Base-by-base conservation (phyloP, 2,113 vertebrate species). In the Podarcis cretensis region DNA sequence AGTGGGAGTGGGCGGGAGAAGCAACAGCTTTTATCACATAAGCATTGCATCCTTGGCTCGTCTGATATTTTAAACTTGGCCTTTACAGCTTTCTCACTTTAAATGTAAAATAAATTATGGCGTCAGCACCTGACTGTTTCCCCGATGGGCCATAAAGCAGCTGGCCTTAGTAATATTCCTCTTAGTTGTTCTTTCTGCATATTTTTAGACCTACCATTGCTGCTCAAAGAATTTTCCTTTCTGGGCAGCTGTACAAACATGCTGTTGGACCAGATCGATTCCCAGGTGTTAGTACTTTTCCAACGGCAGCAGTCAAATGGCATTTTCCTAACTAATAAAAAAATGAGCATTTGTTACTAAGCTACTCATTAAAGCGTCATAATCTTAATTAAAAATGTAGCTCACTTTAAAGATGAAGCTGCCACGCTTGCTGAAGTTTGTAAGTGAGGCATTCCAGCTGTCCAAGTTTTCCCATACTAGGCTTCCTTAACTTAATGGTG, bases 241-340 rank as follows among this genome's bases (percentile, higher is more conserved):
- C 57, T 78, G 69, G 78, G 63, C 84, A 88, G 82, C 77, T 89
- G n/a, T 91, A 65, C 71, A 94, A 94, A 92, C 87, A 80, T 78
- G 78, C 43, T 85, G 13, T 85, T 90, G 76, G 57, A 65, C 23
- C 81, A 89, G 37, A 40, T 30, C 32, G 18, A 76, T 68, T 54
- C 23, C 21, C 84, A 90, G n/a, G 27, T 59, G 5, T 30, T 87
- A 78, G 85, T 87, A 91, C 3, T 88, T 93, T 91, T 92, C 59
- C 85, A 86, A 32, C 82, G 86, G 30, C 54, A 65, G 65, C 54
- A 18, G 30, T 85, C 77, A 87, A 75, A 89, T 88, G 81, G 73
- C 9, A 54, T 91, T 92, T 89, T 75, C 35, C 18, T 65, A 43
- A 14, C 66, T 79, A 30, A 30, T 69, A 90, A 93, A 54, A 79